A percentile compares a stretch with the other conserved stretches of the same genome.
These are phyloP conservation scores for Caenorhabditis doughertyi DNA, from an alignment of 2,888 invertebrate genomes.

Conservation along the genomic window DNA sequence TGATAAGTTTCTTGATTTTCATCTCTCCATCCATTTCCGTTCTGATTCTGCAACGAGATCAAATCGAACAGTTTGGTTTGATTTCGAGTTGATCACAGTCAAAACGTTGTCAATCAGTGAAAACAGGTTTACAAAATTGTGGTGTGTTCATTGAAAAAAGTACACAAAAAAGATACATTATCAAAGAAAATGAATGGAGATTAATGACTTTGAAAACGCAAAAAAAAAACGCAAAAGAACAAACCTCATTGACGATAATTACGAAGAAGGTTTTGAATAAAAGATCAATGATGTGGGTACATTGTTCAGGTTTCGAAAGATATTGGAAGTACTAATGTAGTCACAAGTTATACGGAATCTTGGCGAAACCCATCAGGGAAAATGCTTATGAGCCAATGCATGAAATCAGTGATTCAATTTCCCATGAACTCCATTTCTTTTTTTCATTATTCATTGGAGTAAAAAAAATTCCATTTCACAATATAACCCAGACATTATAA, in stretches of 20 bases:
- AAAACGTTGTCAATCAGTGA: slow-evolving; percentile 10
- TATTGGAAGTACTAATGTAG: no score
- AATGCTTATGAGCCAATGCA: no score
- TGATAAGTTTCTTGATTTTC: slow-evolving; percentile 34
- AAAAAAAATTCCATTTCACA: no score
- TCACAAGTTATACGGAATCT: no score
- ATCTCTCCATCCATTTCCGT: slow-evolving; percentile 25
- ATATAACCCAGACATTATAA: no score
- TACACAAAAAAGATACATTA: slow-evolving; percentile 15
- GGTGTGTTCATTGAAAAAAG: slow-evolving; percentile 33
- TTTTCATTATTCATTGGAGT: no score
- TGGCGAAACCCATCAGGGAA: no score
- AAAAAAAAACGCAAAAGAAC: background rate
- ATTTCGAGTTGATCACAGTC: slow-evolving; percentile 25
- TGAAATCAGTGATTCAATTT: no score
- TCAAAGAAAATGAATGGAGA: slow-evolving; percentile 2
- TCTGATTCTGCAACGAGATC: slow-evolving; percentile 31
- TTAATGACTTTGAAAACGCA: background rate
- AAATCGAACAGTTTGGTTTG: slow-evolving; percentile 34
- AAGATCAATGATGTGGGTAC: no score
- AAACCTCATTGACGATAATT: slow-evolving; percentile 4
- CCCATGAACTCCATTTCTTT: no score
- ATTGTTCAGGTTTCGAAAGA: no score
- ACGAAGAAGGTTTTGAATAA: no score
- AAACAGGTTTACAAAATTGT: slow-evolving; percentile 35